Conservation (phyloP, 2,888 invertebrate genomes). For the Keiferia lycopersicella region DNA sequence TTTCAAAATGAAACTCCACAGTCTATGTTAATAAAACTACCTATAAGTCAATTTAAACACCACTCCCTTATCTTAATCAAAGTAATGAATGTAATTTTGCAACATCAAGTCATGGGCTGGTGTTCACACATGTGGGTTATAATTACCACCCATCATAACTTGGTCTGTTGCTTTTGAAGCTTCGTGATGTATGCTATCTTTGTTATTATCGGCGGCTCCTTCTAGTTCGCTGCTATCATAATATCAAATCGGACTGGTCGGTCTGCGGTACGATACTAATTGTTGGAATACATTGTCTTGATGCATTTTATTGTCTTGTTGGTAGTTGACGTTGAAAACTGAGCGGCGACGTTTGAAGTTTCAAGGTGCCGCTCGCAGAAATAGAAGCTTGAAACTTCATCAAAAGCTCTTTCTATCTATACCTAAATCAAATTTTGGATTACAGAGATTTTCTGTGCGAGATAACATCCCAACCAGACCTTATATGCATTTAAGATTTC, state of each 20-base stretch:
- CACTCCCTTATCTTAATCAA: constrained; percentile 26
- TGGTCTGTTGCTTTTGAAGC: constrained; percentile 12
- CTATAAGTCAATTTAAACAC: constrained; percentile 24
- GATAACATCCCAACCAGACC: too few species aligned
- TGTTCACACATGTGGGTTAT: constrained; percentile 41
- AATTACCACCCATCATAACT: constrained; percentile 35
- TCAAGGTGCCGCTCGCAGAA: neutral
- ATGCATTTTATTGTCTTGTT: constrained; percentile 46
- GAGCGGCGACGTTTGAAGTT: constrained; percentile 33
- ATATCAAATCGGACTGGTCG: constrained; percentile 20
- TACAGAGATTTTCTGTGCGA: too few species aligned
- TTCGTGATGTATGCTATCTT: neutral
- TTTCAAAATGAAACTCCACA: neutral
- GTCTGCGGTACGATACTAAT: constrained; percentile 21
- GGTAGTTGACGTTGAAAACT: constrained; percentile 48
- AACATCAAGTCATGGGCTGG: constrained; percentile 41
- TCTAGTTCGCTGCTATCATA: constrained; percentile 9
- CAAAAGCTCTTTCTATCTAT: too few species aligned
- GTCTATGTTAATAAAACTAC: constrained; percentile 11
- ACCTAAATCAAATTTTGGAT: too few species aligned
- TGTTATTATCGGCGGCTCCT: neutral
- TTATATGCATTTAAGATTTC: too few species aligned
- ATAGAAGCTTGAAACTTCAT: too few species aligned
- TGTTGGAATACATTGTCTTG: constrained; percentile 41
- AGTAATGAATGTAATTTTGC: constrained; percentile 39